phyloP scores from a whole-genome alignment of 1,140 invertebrate genomes.

The Scylla paramamosain region DNA sequence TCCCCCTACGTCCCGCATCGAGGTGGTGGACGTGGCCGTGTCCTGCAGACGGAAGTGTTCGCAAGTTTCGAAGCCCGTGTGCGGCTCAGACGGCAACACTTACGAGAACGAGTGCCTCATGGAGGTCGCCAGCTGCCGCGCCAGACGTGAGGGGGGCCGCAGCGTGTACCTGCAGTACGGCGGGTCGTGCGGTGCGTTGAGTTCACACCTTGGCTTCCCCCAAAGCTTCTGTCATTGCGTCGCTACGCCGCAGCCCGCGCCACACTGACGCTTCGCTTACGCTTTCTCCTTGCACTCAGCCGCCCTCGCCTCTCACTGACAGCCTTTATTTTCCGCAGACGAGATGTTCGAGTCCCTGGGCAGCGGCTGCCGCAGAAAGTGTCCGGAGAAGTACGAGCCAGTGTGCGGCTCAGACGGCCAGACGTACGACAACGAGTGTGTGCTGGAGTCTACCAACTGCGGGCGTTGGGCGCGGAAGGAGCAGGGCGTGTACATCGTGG shows the following conservation, averaged over 20 bases:
- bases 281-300: neutral
- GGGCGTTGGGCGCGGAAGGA: neutral
- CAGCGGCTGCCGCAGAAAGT: slow-evolving; percentile 10
- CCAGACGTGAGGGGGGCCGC: neutral
- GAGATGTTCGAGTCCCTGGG: neutral
- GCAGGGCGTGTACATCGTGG: neutral
- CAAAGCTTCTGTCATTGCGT: neutral
- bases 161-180: neutral
- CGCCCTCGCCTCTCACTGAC: neutral
- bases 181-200: neutral
- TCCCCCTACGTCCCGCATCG: neutral
- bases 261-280: neutral
- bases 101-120: slow-evolving; percentile 41
- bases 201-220: neutral
- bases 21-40: neutral
- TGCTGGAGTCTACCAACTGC: slow-evolving; percentile 30
- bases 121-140: slow-evolving; percentile 40
- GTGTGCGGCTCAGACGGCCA: slow-evolving; percentile 74
- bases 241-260: neutral
- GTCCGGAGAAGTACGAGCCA: neutral
- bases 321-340: neutral
- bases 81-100: slow-evolving; percentile 37
- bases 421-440: slow-evolving; percentile 68
- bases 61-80: neutral
- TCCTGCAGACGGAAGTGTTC: neutral